Conservation (phyloP, 2,113 vertebrate genomes). For the Scortum barcoo region DNA sequence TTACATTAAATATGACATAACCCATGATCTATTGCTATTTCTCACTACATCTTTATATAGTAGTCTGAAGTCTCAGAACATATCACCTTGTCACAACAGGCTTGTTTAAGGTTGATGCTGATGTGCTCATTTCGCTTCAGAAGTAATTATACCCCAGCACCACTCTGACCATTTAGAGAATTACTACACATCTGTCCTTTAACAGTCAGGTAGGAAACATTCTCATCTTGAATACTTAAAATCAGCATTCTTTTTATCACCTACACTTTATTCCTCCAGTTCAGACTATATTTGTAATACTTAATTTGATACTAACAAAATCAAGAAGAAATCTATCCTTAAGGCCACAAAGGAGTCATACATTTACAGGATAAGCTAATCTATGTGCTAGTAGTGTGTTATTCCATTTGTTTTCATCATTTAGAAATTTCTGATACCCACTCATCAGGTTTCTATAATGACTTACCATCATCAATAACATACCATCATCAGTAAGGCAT, state of each 20-base stretch:
- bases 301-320: not conserved
- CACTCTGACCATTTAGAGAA: not conserved
- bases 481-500: too few species aligned
- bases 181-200: not conserved
- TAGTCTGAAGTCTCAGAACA: not conserved
- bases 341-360: not conserved
- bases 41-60: not conserved
- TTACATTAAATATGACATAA: not conserved
- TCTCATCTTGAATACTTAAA: too few species aligned
- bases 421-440: not conserved
- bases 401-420: too few species aligned
- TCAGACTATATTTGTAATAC: not conserved
- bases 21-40: not conserved
- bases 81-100: not conserved
- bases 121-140: not conserved
- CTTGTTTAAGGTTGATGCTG: not conserved
- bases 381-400: too few species aligned
- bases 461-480: not conserved
- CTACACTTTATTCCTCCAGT: not conserved
- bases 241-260: too few species aligned
- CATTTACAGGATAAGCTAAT: too few species aligned
- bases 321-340: not conserved
- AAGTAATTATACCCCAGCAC: not conserved
- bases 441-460: conserved; percentile 6
- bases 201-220: not conserved